Evolutionary conservation across 2,797 vertebrate genomes (phyloP).

Genomic region (Neopelma chrysocephalum): DNA sequence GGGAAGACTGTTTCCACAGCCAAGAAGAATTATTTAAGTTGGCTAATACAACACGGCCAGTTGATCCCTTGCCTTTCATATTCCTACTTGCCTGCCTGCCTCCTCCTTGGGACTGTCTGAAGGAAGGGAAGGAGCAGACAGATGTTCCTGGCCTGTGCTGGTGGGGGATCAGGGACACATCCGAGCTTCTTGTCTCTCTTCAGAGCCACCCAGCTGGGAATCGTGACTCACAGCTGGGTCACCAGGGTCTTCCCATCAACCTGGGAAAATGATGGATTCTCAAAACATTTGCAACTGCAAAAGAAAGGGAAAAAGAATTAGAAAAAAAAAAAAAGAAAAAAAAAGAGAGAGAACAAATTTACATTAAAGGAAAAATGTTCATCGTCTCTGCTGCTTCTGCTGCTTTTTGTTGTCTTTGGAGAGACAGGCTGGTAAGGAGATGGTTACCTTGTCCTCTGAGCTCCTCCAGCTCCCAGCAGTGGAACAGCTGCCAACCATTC

Average conservation of each 20-base stretch:
- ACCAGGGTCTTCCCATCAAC: neutral
- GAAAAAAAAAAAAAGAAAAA: too few species aligned
- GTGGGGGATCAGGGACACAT: neutral
- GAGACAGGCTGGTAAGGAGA: neutral
- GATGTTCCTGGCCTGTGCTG: conserved; percentile 27
- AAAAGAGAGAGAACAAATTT: neutral
- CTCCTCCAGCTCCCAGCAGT: neutral
- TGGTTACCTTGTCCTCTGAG: neutral
- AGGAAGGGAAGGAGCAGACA: conserved; percentile 32
- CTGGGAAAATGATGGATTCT: conserved; percentile 12
- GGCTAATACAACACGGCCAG: conserved; percentile 3
- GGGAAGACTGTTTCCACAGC: conserved; percentile 50
- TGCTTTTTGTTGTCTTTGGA: neutral
- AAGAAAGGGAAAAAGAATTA: neutral
- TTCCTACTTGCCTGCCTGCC: conserved; percentile 16
- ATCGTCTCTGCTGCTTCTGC: neutral
- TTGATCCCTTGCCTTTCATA: conserved; percentile 52
- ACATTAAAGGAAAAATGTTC: neutral
- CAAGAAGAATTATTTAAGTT: conserved; percentile 66
- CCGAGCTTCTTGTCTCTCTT: neutral
- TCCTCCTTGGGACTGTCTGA: neutral
- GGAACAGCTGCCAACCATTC: neutral
- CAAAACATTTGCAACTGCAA: neutral
- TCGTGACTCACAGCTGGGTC: conserved; percentile 26
- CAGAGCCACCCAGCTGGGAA: conserved; percentile 27